Evolutionary conservation across 2,113 vertebrate genomes (phyloP), one percentile per base, ranked within the genome.

Genomic region (Rhinopithecus roxellana): DNA sequence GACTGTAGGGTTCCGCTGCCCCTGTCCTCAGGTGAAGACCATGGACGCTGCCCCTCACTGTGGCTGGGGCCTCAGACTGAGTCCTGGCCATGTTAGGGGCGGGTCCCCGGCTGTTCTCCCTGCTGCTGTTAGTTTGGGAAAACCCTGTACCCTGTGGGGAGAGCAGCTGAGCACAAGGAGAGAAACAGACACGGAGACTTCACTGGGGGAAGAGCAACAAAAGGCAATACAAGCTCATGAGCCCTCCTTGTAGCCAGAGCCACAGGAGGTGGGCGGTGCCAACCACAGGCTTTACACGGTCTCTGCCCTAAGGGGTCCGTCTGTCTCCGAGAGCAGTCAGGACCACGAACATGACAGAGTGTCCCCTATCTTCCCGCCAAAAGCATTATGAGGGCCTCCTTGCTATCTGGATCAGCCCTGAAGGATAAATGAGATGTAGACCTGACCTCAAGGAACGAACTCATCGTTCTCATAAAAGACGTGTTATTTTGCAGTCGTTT

Each of bases 181-280:
- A 30, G 81, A 75, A 30, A 22, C 1, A 7, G 48, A 67, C 50
- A 20, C 6, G 0, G 32, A 82, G n/a, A 5, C 38, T 8, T 74
- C 70, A 1, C 3, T 25, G 64, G 27, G 27, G 59, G 14, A 78
- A 40, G 35, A 69, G 90, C 22, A 7, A 5, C 48, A 14, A 74
- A 12, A n/a, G n/a, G 25, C 14, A 72, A 4, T 18, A 3, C 32
- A 38, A 35, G 52, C 8, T 30, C 38, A 0, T 17, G 75, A 43
- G 4, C 40, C 16, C 25, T 23, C 67, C 16, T 6, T 18, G 10
- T 50, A 23, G 32, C 30, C 11, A 6, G 13, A 5, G 35, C 72
- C 0, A 0, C 40, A 67, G 38, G 0, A 0, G 50, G 18, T 0
- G 10, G 48, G 48, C 40, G 6, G 6, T 22, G 18, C 9, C 9